Conservation (phyloP, 2,113 vertebrate genomes). For the Melanotaenia duboulayi region DNA sequence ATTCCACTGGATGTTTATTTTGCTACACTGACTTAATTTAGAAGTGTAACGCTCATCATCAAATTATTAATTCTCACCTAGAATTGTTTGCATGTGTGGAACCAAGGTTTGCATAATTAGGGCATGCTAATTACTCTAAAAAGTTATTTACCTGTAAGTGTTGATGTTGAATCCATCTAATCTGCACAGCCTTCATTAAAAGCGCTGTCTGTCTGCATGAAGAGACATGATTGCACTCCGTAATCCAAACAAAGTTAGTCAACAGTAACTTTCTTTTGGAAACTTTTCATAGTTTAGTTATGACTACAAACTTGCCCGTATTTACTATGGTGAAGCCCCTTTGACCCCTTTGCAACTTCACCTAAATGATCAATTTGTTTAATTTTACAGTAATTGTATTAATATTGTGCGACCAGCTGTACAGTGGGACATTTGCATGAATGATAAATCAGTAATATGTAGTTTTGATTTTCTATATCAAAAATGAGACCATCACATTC, state of each 20-base stretch:
- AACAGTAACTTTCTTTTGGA: constrained; percentile 30
- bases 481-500: too few species aligned
- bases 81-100: constrained; percentile 60
- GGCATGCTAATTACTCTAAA: constrained; percentile 66
- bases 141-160: constrained; percentile 62
- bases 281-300: not conserved
- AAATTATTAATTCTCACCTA: constrained; percentile 71
- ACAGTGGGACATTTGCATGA: too few species aligned
- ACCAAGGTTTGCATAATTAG: constrained; percentile 70
- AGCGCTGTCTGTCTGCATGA: constrained; percentile 32
- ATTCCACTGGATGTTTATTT: constrained; percentile 58
- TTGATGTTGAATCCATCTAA: constrained; percentile 50
- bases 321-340: not conserved
- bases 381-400: too few species aligned
- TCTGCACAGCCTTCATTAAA: constrained; percentile 61
- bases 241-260: constrained; percentile 45
- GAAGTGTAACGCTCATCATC: constrained; percentile 42
- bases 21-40: constrained; percentile 55
- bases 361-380: too few species aligned
- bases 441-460: too few species aligned
- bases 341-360: not conserved
- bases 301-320: not conserved
- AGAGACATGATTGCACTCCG: constrained; percentile 21
- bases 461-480: too few species aligned
- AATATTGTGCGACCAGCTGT: too few species aligned